Percentiles rank a stretch among this genome's conserved stretches.
Evolutionary conservation across 2,888 invertebrate genomes (phyloP).

Genomic region (Cosmopolites sordidus): DNA sequence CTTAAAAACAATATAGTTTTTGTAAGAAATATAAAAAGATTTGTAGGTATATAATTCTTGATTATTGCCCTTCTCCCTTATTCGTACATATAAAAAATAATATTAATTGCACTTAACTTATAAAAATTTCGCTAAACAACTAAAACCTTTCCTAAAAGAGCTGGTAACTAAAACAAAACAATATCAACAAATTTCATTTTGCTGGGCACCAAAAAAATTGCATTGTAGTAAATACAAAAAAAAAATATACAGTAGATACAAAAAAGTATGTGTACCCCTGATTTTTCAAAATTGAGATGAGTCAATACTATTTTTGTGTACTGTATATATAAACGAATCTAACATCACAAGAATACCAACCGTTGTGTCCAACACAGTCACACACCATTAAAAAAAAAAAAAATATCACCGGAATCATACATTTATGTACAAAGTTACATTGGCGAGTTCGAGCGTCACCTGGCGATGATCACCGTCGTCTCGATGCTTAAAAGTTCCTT

Average conservation of each 20-base stretch:
- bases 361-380: not conserved
- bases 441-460: constrained; percentile 46
- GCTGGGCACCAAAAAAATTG: constrained; percentile 17
- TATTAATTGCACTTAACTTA: constrained; percentile 13
- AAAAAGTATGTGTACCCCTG: too few relatives aligned
- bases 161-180: constrained; percentile 22
- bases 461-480: constrained; percentile 60
- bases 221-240: not conserved
- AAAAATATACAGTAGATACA: not conserved
- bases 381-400: not conserved
- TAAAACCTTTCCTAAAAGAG: constrained; percentile 6
- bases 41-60: too few relatives aligned
- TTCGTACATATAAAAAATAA: not conserved
- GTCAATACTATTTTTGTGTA: too few relatives aligned
- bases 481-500: constrained; percentile 78
- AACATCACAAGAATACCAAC: not conserved
- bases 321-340: too few relatives aligned
- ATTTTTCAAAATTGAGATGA: too few relatives aligned
- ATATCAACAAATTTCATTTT: constrained; percentile 12
- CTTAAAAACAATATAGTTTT: too few relatives aligned
- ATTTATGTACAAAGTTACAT: not conserved
- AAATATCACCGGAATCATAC: not conserved
- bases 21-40: too few relatives aligned
- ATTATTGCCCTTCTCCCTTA: too few relatives aligned
- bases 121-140: constrained; percentile 6